Conservation (phyloP, 2,113 vertebrate genomes). For the Cervus canadensis region DNA sequence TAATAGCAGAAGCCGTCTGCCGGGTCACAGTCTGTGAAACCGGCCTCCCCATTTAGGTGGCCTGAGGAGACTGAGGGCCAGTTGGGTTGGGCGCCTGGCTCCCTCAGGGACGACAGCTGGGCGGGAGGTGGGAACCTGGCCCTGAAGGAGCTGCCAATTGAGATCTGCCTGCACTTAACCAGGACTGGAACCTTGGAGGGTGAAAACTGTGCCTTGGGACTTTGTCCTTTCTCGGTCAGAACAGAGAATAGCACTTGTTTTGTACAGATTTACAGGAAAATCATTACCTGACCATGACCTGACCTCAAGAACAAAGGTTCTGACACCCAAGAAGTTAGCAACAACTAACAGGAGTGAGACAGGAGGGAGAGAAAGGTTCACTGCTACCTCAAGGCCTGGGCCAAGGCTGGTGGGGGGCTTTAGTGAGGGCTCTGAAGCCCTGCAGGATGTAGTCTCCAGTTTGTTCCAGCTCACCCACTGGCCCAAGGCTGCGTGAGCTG, state of each 20-base stretch:
- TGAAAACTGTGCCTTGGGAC: neutral
- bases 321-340: neutral
- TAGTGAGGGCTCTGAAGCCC: neutral
- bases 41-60: fast-evolving
- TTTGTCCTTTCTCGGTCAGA: neutral
- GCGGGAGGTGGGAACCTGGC: neutral
- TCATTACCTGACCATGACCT: neutral
- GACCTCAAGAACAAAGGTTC: neutral
- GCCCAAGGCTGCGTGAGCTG: neutral
- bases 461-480: neutral
- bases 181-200: neutral
- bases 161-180: neutral
- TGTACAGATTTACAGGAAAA: neutral
- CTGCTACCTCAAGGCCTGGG: neutral
- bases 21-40: neutral
- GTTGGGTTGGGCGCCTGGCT: neutral
- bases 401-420: neutral
- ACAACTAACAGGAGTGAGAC: neutral
- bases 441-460: neutral
- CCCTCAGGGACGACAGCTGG: neutral
- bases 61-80: neutral
- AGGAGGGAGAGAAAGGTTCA: neutral
- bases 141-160: neutral
- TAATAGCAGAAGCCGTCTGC: neutral
- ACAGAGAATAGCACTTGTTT: neutral